Evolutionary conservation across 2,888 invertebrate genomes (phyloP), one percentile per base, ranked within the genome.

Genomic region (Drosophila peninsularis): DNA sequence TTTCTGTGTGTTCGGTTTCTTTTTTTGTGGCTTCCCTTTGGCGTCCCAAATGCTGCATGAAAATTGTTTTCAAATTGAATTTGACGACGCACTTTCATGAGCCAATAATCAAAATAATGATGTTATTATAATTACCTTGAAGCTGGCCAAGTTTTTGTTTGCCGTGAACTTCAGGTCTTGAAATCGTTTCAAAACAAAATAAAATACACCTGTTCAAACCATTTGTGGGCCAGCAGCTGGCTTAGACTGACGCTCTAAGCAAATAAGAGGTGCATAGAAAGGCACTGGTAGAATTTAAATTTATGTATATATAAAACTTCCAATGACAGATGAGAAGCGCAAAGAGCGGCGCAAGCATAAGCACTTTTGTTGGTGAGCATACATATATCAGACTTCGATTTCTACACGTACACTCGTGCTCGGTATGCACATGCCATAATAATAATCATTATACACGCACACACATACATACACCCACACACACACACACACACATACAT

Each of bases 181-280:
- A 42, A 61, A 36, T 42, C 21, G 17, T 50, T 34, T 17, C 13
- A 14, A 49, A 36, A 44, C 5, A 37, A 17, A 50, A 24, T 24
- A 11, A 4, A 37, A 73, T 79, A 64, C 80, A 80, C 62, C 64
- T 73, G 76, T 60, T 45, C 76, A 62, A 63, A 71, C 55, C 54
- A 14, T 14, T 37, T 56, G 32, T 49, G 54, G 56, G 36, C 55
- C 55, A 45, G 67, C 42, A 58, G 39, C 45, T 55, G 44, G 27
- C 7, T 53, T n/a, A 9, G 11, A 11, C 7, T n/a, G 32, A 11
- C 19, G 14, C 41, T 19, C 41, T 19, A 17, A 41, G 41, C 17
- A 19, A 41, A 41, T 41, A 19, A 39, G 37, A n/a, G 17, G 9
- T 9, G n/a, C 3, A 4, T 37, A 17, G 17, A 13, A 41, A 13